phyloP scores from a whole-genome alignment of 2,113 vertebrate species.

The Leptobrachium ailaonicum region DNA sequence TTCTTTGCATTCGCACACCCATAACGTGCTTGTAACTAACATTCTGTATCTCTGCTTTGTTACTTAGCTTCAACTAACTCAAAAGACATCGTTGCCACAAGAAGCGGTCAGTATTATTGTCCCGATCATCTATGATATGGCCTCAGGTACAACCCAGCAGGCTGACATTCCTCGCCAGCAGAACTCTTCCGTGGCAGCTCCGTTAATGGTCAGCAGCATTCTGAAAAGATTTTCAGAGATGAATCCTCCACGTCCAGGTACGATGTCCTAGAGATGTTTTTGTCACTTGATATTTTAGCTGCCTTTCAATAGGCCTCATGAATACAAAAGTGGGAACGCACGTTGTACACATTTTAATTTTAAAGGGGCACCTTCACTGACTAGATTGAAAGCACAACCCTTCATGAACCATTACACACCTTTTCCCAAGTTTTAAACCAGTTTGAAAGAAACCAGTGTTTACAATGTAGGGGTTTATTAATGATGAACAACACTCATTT shows the following conservation, averaged over 20 bases:
- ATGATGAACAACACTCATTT: too few relatives aligned
- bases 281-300: too few relatives aligned
- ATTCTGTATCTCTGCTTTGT: conserved; percentile 1
- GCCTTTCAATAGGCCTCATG: too few relatives aligned
- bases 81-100: conserved; percentile 87
- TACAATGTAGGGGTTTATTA: too few relatives aligned
- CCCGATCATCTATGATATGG: conserved; percentile 98
- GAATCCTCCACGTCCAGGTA: conserved; percentile 90
- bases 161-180: conserved; percentile 97
- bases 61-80: conserved; percentile 91
- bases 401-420: too few relatives aligned
- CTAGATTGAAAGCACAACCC: too few relatives aligned
- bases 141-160: conserved; percentile 95
- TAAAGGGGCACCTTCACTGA: too few relatives aligned
- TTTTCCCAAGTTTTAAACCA: too few relatives aligned
- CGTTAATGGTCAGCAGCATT: conserved; percentile 96
- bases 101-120: conserved; percentile 96
- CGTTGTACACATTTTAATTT: too few relatives aligned
- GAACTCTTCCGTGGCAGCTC: conserved; percentile 93
- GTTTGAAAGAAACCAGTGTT: too few relatives aligned
- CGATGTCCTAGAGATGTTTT: background rate
- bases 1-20: too few relatives aligned
- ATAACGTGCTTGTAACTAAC: background rate
- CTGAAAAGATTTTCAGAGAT: conserved; percentile 97
- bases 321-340: too few relatives aligned